Evolutionary conservation across 1,140 invertebrate species (phyloP), one percentile per base, ranked within the genome.

Genomic region (Drosophila teissieri): DNA sequence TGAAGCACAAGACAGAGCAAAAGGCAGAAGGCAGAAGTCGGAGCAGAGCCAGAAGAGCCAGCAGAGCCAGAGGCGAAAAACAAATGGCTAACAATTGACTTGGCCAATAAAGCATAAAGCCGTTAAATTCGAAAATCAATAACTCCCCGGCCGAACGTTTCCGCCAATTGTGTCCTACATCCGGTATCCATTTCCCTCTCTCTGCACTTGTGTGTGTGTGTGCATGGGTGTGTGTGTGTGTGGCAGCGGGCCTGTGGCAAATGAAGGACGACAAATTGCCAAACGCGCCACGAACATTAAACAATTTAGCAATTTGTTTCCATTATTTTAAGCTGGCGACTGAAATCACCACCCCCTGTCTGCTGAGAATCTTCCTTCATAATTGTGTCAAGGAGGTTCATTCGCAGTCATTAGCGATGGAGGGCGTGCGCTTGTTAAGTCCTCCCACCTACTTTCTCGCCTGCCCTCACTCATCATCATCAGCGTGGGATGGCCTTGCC

Each of bases 321-420:
- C 70, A 88, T 88, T 88, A 88, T 88, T 88, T 88, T 73, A 74
- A 88, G 83, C 83, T 80, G 49, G 44, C 22, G 42, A 17, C 56
- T 4, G 6, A 54, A 60, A 73, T 57, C 37, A 52, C 45, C 24
- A 4, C 39, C 45, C 19, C 44, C 40, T 8, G 17, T 51, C 46
- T 65, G 17, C 36, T 10, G n/a, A 51, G 64, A 64, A 64, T 68
- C 64, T 53, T 65, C 61, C 49, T 68, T 78, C 65, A 62, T 86
- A 86, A 86, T 86, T 86, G 82, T 86, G 82, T 86, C 82, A 86
- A 86, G 82, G 78, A 86, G 82, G 82, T 86, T 86, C 82, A 86
- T 86, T 86, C 82, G 64, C 79, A 78, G 82, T 86, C 82, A 86
- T 86, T 86, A 86, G 82, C 74, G 74, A 44, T 57, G 65, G 52